These are phyloP conservation scores for Geotrypetes seraphini DNA, from an alignment of 2,797 vertebrate species.

Conservation along the genomic window DNA sequence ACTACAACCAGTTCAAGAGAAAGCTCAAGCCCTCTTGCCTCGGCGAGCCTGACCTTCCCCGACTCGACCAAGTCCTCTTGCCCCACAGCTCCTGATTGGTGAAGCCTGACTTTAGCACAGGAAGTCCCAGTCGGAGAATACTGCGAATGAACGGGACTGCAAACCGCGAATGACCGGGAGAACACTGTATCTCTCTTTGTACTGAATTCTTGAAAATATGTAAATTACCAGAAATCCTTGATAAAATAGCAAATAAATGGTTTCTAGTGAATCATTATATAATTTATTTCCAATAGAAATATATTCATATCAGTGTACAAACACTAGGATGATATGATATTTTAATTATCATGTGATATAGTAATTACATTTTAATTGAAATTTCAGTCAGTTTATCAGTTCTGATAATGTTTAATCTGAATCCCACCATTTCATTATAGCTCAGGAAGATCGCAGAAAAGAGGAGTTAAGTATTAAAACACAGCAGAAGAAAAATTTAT, in stretches of 20 bases:
- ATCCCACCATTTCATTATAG: constrained; percentile 33
- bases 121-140: too few relatives aligned
- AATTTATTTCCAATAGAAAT: constrained; percentile 31
- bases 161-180: too few relatives aligned
- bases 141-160: too few relatives aligned
- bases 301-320: constrained; percentile 31
- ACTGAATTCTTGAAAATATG: too few relatives aligned
- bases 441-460: constrained; percentile 34
- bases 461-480: constrained; percentile 46
- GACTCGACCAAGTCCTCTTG: too few relatives aligned
- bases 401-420: constrained; percentile 47
- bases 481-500: constrained; percentile 50
- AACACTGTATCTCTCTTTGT: too few relatives aligned
- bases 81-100: too few relatives aligned
- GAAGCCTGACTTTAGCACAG: too few relatives aligned
- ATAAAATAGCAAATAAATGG: constrained; percentile 24
- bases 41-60: too few relatives aligned
- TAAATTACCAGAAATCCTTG: too few relatives aligned
- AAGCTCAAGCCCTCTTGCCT: too few relatives aligned
- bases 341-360: constrained; percentile 38
- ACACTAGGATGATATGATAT: constrained; percentile 37
- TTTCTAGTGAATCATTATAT: constrained; percentile 21
- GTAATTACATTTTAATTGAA: constrained; percentile 57
- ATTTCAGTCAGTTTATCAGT: constrained; percentile 52
- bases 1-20: too few relatives aligned